A percentile compares a stretch with the other conserved stretches of the same genome.
These are phyloP conservation scores for Nematolebias whitei DNA, from an alignment of 2,113 vertebrate genomes.

Conservation along the genomic window DNA sequence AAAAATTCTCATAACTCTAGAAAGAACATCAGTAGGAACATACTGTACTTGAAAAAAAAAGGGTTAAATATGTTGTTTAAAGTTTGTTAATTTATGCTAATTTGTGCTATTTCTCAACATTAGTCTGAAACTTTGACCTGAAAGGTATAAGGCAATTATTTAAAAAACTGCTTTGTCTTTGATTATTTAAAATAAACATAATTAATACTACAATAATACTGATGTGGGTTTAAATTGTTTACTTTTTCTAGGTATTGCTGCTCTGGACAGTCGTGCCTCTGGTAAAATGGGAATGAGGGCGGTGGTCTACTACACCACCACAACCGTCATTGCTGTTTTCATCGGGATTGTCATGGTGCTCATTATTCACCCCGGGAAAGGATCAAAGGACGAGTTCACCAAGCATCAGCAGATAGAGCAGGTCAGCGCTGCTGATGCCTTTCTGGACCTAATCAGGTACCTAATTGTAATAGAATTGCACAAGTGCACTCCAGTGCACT, in stretches of 20 bases:
- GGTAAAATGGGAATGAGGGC: constrained; percentile 96
- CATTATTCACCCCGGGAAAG: constrained; percentile 95
- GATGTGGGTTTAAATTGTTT: not conserved
- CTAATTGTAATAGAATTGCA: not conserved
- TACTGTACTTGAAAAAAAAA: too few species aligned
- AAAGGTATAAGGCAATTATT: too few species aligned
- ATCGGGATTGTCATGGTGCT: constrained; percentile 96
- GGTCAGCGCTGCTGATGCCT: constrained; percentile 92
- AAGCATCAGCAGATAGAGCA: constrained; percentile 87
- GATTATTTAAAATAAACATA: too few species aligned
- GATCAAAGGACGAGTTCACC: constrained; percentile 90
- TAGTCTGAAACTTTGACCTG: too few species aligned
- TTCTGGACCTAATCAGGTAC: constrained; percentile 96
- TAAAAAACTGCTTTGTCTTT: too few species aligned
- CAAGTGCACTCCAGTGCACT: not conserved
- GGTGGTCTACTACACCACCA: constrained; percentile 95
- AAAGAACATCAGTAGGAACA: not conserved
- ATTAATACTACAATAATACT: too few species aligned
- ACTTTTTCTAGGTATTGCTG: constrained; percentile 86
- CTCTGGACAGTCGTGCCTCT: constrained; percentile 93
- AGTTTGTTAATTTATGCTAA: too few species aligned
- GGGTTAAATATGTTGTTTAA: too few species aligned
- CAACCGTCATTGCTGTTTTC: constrained; percentile 93
- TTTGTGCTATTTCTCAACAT: too few species aligned
- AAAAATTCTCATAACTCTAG: not conserved